Percentiles rank a stretch among this genome's conserved stretches.
phyloP scores from a whole-genome alignment of 2,113 vertebrate genomes.

The Shinisaurus crocodilurus region DNA sequence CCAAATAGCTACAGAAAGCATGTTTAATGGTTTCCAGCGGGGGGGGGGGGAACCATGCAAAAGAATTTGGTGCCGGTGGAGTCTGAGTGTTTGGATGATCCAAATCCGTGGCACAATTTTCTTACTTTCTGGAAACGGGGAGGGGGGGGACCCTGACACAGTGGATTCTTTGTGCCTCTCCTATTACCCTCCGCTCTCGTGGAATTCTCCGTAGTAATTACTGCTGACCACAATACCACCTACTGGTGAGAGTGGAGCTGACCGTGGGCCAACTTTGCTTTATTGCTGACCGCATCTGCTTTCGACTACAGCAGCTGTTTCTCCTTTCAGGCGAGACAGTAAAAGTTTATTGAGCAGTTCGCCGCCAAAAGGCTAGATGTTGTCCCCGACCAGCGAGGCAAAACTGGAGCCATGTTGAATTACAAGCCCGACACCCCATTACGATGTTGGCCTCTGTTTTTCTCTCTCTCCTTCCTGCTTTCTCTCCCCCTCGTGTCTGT shows the following conservation, averaged over 20 bases:
- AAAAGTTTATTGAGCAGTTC: constrained; percentile 68
- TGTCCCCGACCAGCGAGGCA: constrained; percentile 46
- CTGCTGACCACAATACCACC: constrained; percentile 66
- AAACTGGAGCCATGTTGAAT: constrained; percentile 21
- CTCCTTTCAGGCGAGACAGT: constrained; percentile 62
- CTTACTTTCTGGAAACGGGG: constrained; percentile 52
- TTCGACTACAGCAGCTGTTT: constrained; percentile 67
- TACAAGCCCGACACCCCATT: background rate
- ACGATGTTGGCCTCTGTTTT: background rate
- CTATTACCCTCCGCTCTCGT: constrained; percentile 55
- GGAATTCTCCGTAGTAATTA: constrained; percentile 58
- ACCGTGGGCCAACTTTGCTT: constrained; percentile 53
- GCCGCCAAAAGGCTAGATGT: constrained; percentile 44
- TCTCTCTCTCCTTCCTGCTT: background rate
- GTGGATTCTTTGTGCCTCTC: constrained; percentile 57
- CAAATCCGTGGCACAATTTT: background rate
- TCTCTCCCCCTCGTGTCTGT: background rate
- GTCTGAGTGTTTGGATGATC: background rate
- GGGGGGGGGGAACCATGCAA: constrained; percentile 17
- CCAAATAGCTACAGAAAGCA: constrained; percentile 39
- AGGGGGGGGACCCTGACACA: constrained; percentile 54
- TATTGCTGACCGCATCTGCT: constrained; percentile 64
- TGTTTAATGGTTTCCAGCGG: constrained; percentile 44
- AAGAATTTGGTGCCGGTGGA: background rate
- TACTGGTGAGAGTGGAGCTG: constrained; percentile 63